Conservation (phyloP, 2,797 vertebrate genomes). For the Microctenopoma stevenorrisi region DNA sequence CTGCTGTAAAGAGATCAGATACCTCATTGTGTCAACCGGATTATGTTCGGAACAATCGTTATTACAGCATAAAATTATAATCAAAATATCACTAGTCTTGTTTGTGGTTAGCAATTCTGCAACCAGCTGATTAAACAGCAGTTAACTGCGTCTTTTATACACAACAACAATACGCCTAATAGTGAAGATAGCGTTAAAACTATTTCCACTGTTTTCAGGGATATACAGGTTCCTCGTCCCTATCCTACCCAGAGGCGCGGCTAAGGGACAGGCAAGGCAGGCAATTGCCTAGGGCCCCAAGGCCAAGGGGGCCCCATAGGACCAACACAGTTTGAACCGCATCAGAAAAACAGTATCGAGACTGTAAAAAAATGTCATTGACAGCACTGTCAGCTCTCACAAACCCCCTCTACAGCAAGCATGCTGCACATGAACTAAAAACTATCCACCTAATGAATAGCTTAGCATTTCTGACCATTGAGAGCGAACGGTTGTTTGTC, state of each 20-base stretch:
- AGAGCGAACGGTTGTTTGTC: too few species aligned
- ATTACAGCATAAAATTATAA: not conserved
- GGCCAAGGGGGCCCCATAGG: too few species aligned
- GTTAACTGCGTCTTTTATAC: not conserved
- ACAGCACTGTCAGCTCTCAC: too few species aligned
- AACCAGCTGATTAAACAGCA: not conserved
- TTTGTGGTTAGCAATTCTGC: conserved; percentile 3
- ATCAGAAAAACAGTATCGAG: too few species aligned
- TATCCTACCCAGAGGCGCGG: not conserved
- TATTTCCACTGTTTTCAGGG: not conserved
- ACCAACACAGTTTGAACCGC: too few species aligned
- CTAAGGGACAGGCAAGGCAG: too few species aligned
- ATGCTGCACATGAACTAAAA: too few species aligned
- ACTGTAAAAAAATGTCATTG: too few species aligned
- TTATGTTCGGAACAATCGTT: not conserved
- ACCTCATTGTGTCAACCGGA: conserved; percentile 38
- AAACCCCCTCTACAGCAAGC: too few species aligned
- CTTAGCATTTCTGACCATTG: too few species aligned
- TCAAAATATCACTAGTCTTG: not conserved
- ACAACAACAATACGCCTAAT: not conserved
- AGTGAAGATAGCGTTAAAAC: not conserved
- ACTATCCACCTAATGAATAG: too few species aligned
- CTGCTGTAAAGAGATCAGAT: conserved; percentile 47
- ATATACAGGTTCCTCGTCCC: conserved; percentile 3
- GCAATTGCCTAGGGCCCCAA: too few species aligned